Percentiles rank a stretch among this genome's conserved stretches.
phyloP scores from a whole-genome alignment of 92 coral and sea anemone genomes.

The Heteractis magnifica region DNA sequence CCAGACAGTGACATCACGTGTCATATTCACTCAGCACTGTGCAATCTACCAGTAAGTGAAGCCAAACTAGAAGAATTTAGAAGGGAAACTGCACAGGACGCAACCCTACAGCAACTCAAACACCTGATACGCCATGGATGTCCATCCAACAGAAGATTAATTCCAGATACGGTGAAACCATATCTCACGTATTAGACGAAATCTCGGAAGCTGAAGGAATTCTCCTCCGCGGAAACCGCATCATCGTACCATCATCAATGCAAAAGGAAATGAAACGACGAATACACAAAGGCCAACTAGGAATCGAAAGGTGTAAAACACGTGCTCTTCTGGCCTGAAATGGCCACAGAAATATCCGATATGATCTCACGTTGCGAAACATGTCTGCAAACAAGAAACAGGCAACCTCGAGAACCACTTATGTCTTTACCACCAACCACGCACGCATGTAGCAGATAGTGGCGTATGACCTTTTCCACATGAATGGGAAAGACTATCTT shows the following conservation, averaged over 20 bases:
- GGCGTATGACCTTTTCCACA: too few species aligned
- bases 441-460: too few species aligned
- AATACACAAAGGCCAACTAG: slow-evolving; percentile 37
- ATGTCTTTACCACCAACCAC: too few species aligned
- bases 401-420: too few species aligned
- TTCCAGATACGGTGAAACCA: slow-evolving; percentile 12
- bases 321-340: slow-evolving; percentile 36
- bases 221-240: slow-evolving; percentile 17
- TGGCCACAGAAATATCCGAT: slow-evolving; percentile 31
- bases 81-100: slow-evolving; percentile 33
- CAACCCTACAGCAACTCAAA: not conserved
- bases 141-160: not conserved
- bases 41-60: not conserved
- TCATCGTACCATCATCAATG: slow-evolving; percentile 21
- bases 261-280: slow-evolving; percentile 17
- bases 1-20: not conserved
- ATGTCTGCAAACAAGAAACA: slow-evolving; percentile 7
- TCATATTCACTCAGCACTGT: too few species aligned
- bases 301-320: not conserved
- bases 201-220: slow-evolving; percentile 21
- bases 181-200: slow-evolving; percentile 11
- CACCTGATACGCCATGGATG: slow-evolving; percentile 8
- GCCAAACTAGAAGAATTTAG: slow-evolving; percentile 2
- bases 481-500: too few species aligned
- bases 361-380: slow-evolving; percentile 31